Evolutionary conservation across 2,797 vertebrate genomes (phyloP).

Genomic region (Smutsia gigantea): DNA sequence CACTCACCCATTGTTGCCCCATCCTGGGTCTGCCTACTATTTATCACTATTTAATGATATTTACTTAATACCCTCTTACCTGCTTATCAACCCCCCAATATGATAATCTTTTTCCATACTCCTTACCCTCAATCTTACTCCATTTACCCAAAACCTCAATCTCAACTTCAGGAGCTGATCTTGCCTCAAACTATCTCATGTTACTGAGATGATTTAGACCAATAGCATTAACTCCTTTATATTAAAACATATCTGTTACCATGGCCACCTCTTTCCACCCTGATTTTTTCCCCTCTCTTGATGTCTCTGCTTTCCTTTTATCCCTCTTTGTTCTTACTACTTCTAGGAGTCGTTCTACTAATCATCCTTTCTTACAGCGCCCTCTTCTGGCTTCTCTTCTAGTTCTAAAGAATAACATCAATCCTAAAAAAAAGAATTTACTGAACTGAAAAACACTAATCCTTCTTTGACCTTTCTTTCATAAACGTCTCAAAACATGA

Average conservation of each 20-base stretch:
- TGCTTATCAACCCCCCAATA: background rate
- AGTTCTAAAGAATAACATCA: background rate
- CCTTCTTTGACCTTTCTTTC: conserved; percentile 1
- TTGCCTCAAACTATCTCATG: conserved; percentile 14
- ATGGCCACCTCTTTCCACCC: background rate
- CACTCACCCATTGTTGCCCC: background rate
- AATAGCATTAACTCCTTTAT: background rate
- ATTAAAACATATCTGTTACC: background rate
- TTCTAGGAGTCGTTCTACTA: background rate
- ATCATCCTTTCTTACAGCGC: background rate
- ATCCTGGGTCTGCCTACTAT: background rate
- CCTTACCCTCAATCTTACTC: background rate
- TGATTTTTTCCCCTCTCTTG: background rate
- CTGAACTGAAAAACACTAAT: background rate
- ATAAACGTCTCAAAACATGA: conserved; percentile 30
- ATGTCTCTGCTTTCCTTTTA: background rate
- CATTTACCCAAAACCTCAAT: background rate
- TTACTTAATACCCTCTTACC: conserved; percentile 17
- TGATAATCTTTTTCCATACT: background rate
- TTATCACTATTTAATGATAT: conserved; percentile 10
- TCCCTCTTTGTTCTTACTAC: background rate
- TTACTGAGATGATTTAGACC: background rate
- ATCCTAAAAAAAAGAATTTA: background rate
- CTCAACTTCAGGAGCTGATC: conserved; percentile 23
- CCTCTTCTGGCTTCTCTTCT: conserved; percentile 20